phyloP scores from a whole-genome alignment of 2,888 invertebrate genomes.

The Agrotis puta region DNA sequence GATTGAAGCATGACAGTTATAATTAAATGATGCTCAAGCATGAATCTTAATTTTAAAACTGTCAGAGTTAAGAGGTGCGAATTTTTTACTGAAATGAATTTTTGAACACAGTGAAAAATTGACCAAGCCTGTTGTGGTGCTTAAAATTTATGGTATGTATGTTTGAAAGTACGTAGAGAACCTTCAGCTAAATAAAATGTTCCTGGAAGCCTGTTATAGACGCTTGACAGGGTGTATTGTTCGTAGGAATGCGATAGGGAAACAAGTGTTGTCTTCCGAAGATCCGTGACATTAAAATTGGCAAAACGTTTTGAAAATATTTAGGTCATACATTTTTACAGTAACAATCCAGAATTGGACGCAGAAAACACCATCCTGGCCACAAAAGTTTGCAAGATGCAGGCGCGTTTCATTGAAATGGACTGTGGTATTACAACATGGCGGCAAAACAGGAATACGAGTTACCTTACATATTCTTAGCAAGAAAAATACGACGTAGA shows the following conservation, averaged over 20 bases:
- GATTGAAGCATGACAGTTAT: too few relatives aligned
- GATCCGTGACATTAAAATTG: not conserved
- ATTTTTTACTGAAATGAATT: not conserved
- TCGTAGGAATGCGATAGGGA: too few relatives aligned
- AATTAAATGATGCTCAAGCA: not conserved
- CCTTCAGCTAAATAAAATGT: not conserved
- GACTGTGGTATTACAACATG: too few relatives aligned
- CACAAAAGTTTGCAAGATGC: not conserved
- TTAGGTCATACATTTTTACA: too few relatives aligned
- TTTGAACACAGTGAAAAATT: not conserved
- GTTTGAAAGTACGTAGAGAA: not conserved
- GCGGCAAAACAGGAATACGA: not conserved
- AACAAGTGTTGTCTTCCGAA: not conserved
- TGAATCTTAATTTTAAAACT: constrained; percentile 5
- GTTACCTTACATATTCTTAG: not conserved
- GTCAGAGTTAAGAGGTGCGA: not conserved
- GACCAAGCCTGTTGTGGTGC: not conserved
- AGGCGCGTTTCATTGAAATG: not conserved
- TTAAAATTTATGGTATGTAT: not conserved
- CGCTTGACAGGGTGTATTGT: not conserved
- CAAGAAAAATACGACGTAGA: constrained; percentile 3
- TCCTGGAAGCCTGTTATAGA: not conserved
- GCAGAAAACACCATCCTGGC: not conserved
- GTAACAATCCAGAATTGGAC: not conserved
- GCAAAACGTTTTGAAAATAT: not conserved